phyloP scores from a whole-genome alignment of 1,140 invertebrate genomes.

The Drosophila hydei region DNA sequence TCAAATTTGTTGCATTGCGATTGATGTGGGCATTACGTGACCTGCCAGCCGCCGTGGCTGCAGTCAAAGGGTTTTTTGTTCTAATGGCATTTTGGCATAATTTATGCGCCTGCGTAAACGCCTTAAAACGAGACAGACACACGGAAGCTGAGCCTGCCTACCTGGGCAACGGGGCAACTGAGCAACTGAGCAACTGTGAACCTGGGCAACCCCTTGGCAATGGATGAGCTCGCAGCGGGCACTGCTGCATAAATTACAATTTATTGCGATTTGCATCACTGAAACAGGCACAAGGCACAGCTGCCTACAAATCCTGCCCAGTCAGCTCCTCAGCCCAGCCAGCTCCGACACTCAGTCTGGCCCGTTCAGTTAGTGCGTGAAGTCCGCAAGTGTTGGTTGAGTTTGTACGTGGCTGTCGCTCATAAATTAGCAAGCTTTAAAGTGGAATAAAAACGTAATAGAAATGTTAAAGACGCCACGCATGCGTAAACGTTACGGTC shows the following conservation, averaged over 20 bases:
- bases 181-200: too few species aligned
- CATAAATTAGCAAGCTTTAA: conserved; percentile 8
- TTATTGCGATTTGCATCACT: conserved; percentile 80
- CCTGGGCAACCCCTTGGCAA: conserved; percentile 40
- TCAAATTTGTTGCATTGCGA: conserved; percentile 48
- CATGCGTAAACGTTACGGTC: conserved; percentile 54
- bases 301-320: conserved; percentile 53
- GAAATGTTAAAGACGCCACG: conserved; percentile 40
- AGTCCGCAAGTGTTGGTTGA: conserved; percentile 52
- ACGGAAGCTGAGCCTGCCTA: conserved; percentile 40
- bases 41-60: conserved; percentile 37
- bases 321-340: neutral
- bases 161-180: conserved; percentile 32
- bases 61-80: conserved; percentile 52
- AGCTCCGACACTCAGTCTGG: too few species aligned
- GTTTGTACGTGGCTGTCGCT: conserved; percentile 23
- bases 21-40: conserved; percentile 82
- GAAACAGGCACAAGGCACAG: conserved; percentile 44
- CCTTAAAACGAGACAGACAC: conserved; percentile 45
- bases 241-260: conserved; percentile 77
- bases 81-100: conserved; percentile 52
- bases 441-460: conserved; percentile 23
- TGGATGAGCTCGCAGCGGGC: conserved; percentile 42
- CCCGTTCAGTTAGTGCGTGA: conserved; percentile 69
- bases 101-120: conserved; percentile 83